A percentile compares a stretch with the other conserved stretches of the same genome.
Conservation (phyloP, 2,797 vertebrate species). For the Pachyuromys duprasi region DNA sequence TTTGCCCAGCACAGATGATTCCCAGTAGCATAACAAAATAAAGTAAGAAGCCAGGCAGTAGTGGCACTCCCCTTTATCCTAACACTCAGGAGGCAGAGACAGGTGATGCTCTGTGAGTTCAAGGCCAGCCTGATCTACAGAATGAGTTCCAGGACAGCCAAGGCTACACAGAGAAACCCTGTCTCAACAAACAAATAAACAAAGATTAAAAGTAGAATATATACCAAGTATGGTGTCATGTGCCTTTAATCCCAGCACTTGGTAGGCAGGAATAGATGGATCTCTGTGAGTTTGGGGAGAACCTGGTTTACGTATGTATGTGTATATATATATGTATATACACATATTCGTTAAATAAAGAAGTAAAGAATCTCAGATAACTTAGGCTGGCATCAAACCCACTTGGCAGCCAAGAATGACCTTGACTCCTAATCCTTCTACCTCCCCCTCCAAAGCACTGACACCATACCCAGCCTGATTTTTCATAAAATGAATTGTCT, state of each 20-base stretch:
- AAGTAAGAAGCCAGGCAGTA: no score
- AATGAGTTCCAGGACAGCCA: neutral
- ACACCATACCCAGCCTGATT: neutral
- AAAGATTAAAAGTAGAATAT: no score
- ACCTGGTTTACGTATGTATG: neutral
- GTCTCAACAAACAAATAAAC: neutral
- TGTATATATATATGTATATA: neutral
- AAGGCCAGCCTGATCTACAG: neutral
- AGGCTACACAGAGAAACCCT: neutral
- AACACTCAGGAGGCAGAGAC: neutral
- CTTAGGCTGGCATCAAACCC: neutral
- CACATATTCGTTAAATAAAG: neutral
- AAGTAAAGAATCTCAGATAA: neutral
- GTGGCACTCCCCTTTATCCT: neutral
- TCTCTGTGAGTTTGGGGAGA: no score
- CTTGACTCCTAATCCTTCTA: neutral
- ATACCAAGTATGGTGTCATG: no score
- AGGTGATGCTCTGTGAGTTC: neutral
- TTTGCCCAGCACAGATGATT: neutral
- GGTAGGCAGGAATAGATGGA: no score
- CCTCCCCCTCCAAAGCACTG: neutral
- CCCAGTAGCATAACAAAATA: neutral
- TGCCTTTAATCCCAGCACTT: no score
- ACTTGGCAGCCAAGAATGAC: neutral
- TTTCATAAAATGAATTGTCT: neutral